Conservation (phyloP, 2,888 invertebrate species). For the Hirtodrosophila duncani region DNA sequence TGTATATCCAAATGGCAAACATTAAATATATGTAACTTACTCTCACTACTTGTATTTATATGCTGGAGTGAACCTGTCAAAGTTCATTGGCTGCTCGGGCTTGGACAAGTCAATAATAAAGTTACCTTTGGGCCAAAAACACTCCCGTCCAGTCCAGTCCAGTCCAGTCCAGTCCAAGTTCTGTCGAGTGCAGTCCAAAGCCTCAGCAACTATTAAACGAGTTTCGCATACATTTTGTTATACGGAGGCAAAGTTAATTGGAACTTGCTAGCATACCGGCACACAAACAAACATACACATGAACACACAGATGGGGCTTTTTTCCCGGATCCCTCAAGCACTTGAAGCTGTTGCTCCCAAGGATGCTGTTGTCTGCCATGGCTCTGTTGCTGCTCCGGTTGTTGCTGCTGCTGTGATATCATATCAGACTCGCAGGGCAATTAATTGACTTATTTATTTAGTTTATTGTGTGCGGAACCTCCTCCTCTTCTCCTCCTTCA, state of each 20-base stretch:
- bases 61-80: too few relatives aligned
- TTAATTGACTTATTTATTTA: constrained; percentile 73
- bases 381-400: constrained; percentile 1
- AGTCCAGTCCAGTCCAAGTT: too few relatives aligned
- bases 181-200: too few relatives aligned
- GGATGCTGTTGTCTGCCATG: background rate
- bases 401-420: constrained; percentile 41
- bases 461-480: constrained; percentile 68
- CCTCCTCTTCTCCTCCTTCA: too few relatives aligned
- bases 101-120: too few relatives aligned
- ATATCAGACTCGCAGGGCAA: constrained; percentile 57
- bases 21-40: too few relatives aligned
- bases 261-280: constrained; percentile 48
- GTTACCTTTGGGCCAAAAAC: too few relatives aligned
- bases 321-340: too few relatives aligned
- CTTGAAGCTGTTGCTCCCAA: constrained; percentile 40
- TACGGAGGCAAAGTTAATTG: constrained; percentile 67
- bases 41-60: too few relatives aligned
- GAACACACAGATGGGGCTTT: background rate
- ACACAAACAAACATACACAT: constrained; percentile 28
- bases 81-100: too few relatives aligned
- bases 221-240: constrained; percentile 59
- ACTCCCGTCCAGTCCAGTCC: too few relatives aligned
- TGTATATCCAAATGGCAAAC: too few relatives aligned
- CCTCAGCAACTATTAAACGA: constrained; percentile 54